Conservation (phyloP, 1,140 invertebrate species). For the Phenacoccus solenopsis region DNA sequence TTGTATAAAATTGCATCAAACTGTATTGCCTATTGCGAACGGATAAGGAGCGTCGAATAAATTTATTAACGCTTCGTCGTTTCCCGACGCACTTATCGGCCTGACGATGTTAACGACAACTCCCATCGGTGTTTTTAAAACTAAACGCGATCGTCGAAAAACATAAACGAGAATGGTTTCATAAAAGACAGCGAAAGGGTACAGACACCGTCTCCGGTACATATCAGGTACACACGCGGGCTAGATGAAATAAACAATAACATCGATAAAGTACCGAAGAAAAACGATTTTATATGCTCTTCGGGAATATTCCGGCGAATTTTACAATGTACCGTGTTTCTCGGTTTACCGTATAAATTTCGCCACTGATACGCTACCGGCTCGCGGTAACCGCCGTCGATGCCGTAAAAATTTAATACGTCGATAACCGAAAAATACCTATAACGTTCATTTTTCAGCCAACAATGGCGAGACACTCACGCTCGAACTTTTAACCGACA, state of each 20-base stretch:
- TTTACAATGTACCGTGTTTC: background rate
- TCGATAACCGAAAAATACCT: background rate
- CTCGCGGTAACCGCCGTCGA: background rate
- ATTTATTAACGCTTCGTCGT: background rate
- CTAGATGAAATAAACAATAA: background rate
- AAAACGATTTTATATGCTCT: background rate
- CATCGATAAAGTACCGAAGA: background rate
- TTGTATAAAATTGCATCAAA: too few relatives aligned
- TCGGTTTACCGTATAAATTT: background rate
- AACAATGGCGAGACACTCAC: background rate
- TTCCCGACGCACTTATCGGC: background rate
- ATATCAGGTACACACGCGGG: too few relatives aligned
- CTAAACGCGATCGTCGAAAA: background rate
- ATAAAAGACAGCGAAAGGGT: background rate
- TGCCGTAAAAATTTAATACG: background rate
- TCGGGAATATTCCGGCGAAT: background rate
- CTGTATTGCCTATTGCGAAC: too few relatives aligned
- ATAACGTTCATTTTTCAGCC: background rate
- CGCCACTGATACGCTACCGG: background rate
- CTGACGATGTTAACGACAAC: background rate
- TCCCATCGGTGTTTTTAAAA: background rate
- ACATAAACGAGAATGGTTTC: background rate
- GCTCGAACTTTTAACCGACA: background rate
- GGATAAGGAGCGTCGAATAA: background rate
- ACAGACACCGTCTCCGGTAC: too few relatives aligned